A percentile compares a stretch with the other conserved stretches of the same genome.
Conservation (phyloP, 2,797 vertebrate genomes). For the Selene dorsalis region DNA sequence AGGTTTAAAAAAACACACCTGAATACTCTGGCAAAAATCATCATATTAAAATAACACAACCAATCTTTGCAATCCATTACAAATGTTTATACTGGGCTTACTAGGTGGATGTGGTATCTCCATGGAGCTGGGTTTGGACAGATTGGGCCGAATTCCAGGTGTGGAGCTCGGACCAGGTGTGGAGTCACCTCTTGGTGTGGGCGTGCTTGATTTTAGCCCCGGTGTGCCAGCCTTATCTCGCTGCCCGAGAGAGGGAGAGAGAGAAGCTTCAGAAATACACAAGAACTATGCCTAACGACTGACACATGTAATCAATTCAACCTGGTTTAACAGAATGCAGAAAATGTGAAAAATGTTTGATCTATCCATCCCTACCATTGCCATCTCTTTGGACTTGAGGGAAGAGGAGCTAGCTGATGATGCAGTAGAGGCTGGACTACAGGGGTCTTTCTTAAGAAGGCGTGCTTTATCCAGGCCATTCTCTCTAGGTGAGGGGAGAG, state of each 20-base stretch:
- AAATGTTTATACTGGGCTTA: slow-evolving; percentile 69
- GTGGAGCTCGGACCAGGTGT: slow-evolving; percentile 92
- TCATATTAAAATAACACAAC: neutral
- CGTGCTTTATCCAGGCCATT: slow-evolving; percentile 94
- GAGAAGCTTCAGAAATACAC: slow-evolving; percentile 9
- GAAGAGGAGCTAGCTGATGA: slow-evolving; percentile 96
- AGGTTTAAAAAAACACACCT: neutral
- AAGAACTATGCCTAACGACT: neutral
- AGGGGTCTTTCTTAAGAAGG: slow-evolving; percentile 92
- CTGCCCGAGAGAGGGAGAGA: slow-evolving; percentile 75
- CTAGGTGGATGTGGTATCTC: slow-evolving; percentile 94
- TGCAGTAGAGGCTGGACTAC: slow-evolving; percentile 94
- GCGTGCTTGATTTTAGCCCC: slow-evolving; percentile 93
- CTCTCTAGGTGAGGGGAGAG: slow-evolving; percentile 93
- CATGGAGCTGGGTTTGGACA: slow-evolving; percentile 93
- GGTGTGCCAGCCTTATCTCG: slow-evolving; percentile 96
- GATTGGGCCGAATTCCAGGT: slow-evolving; percentile 90
- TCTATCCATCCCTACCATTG: slow-evolving; percentile 82
- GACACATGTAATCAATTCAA: neutral
- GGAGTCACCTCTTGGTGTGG: slow-evolving; percentile 94
- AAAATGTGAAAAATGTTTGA: neutral
- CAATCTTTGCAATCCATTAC: neutral
- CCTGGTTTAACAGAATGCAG: neutral
- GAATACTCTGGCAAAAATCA: neutral
- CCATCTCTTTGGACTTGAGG: slow-evolving; percentile 96